A percentile compares a stretch with the other conserved stretches of the same genome.
Evolutionary conservation across 2,797 vertebrate genomes (phyloP).

Genomic region (Pelodytes ibericus): DNA sequence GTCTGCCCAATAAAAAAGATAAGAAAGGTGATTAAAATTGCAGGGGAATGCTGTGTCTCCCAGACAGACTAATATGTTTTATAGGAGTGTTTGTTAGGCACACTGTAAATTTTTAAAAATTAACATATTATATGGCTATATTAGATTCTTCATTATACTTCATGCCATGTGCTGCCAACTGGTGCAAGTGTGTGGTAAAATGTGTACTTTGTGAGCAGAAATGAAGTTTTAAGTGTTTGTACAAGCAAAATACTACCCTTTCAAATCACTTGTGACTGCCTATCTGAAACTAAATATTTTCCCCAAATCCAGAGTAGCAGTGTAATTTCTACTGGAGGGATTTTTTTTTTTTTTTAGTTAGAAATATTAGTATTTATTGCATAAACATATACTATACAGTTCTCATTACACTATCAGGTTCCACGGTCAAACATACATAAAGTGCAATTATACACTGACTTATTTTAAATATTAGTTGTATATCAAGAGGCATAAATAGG

Average conservation of each 20-base stretch:
- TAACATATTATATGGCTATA: constrained; percentile 22
- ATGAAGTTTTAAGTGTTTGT: neutral
- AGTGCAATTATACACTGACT: too few relatives aligned
- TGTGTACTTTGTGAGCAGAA: constrained; percentile 25
- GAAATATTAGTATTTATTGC: too few relatives aligned
- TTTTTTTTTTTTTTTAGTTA: too few relatives aligned
- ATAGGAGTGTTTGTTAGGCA: constrained; percentile 43
- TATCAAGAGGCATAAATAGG: too few relatives aligned
- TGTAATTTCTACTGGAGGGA: constrained; percentile 1
- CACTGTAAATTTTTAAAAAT: constrained; percentile 27
- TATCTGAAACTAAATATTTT: neutral
- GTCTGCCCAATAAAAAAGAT: too few relatives aligned
- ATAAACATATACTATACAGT: too few relatives aligned
- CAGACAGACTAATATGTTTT: constrained; percentile 63
- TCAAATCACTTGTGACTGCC: neutral
- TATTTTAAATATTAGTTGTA: too few relatives aligned
- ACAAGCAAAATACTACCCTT: constrained; percentile 1
- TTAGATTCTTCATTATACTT: constrained; percentile 4
- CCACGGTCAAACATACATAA: too few relatives aligned
- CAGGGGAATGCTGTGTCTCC: constrained; percentile 56
- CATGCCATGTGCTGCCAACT: constrained; percentile 4
- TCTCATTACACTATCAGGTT: too few relatives aligned
- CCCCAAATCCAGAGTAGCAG: neutral
- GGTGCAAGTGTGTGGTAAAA: neutral
- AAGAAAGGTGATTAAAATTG: constrained; percentile 62